Evolutionary conservation across 2,113 vertebrate species (phyloP).

Genomic region (Alosa alosa): DNA sequence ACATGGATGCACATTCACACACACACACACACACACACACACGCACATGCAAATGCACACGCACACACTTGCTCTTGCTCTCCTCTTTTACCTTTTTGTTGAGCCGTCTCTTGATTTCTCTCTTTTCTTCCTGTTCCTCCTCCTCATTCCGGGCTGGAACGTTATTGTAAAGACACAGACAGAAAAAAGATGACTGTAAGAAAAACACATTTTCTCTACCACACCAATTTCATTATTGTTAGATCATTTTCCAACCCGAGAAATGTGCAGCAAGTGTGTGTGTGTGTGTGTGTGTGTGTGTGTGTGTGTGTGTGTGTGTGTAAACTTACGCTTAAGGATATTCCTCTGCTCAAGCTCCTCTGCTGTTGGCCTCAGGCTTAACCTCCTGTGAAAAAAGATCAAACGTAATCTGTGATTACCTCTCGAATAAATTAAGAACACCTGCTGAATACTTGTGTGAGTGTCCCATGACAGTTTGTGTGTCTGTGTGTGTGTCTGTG

Average conservation of each 20-base stretch:
- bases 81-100: constrained; percentile 83
- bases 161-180: constrained; percentile 40
- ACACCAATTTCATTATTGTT: neutral
- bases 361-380: constrained; percentile 94
- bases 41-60: no score
- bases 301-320: constrained; percentile 3
- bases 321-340: constrained; percentile 93
- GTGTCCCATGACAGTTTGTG: neutral
- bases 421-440: neutral
- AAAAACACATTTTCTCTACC: neutral
- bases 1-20: neutral
- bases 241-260: neutral
- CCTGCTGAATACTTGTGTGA: neutral
- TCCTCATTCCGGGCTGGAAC: constrained; percentile 89
- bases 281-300: constrained; percentile 1
- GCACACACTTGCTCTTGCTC: neutral
- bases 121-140: constrained; percentile 96
- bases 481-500: neutral
- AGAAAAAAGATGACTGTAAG: neutral
- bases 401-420: neutral
- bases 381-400: constrained; percentile 77
- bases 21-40: neutral
- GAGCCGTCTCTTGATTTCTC: constrained; percentile 93
- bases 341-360: constrained; percentile 98
- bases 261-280: neutral